Evolutionary conservation across 2,113 vertebrate genomes (phyloP), one percentile per base, ranked within the genome.

Genomic region (Microcebus ravelobensis): DNA sequence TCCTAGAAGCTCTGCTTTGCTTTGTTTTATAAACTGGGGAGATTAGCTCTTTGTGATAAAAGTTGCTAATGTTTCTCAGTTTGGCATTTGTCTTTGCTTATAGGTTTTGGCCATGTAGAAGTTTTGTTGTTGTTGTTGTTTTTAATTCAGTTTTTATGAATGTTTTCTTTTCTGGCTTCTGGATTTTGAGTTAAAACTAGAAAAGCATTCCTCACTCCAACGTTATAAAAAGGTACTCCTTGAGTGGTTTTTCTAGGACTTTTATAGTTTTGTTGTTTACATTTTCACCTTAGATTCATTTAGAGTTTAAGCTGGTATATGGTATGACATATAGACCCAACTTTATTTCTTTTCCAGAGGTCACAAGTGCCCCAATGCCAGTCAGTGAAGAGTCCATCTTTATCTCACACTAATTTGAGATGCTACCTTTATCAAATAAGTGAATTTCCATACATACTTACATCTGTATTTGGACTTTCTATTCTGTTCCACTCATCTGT

Each of bases 81-180:
- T 65, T 95, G 39, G 29, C 57, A 29, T 92, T 57, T 89, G 34
- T 65, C 67, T 77, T 90, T 90, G 10, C 31, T 74, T 73, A 84
- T 68, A 55, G 67, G 12, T 96, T 92, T 45, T 65, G 76, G 81
- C 42, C 45, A 90, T 17, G 36, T 18, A 55, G 6, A 57, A 92
- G 5, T 39, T 34, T 65, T 48, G 61, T 67, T 18, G 55, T 36
- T 42, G 55, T 83, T 71, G 65, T 36, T 42, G 55, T 83, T 71
- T 77, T 42, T 8, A 65, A 59, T 63, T 85, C 18, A 55, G 23
- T 73, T 92, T 57, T 90, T 80, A 52, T 18, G 42, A 85, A 67
- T 73, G 39, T n/a, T 95, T 79, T 77, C 36, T 88, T 77, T 70
- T 85, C 90, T 90, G 67, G 57, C 29, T 76, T 93, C 68, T 93